A percentile compares a stretch with the other conserved stretches of the same genome.
Conservation (phyloP, 2,888 invertebrate species). For the Nomada fabriciana region DNA sequence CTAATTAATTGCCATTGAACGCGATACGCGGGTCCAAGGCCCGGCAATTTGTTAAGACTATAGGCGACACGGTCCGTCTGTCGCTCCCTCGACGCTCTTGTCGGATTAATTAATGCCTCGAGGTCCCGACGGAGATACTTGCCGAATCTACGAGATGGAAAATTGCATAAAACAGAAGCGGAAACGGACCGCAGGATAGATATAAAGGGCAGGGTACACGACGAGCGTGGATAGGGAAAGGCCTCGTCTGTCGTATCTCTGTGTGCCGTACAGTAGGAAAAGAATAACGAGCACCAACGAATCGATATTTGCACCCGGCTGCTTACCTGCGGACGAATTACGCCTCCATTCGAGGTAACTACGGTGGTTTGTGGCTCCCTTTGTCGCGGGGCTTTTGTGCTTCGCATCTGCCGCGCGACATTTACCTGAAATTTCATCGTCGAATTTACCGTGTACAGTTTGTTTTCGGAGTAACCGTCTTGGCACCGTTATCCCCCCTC, state of each 20-base stretch:
- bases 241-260: background rate
- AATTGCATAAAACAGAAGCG: conserved; percentile 52
- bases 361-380: conserved; percentile 27
- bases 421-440: conserved; percentile 40
- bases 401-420: conserved; percentile 18
- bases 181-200: conserved; percentile 33
- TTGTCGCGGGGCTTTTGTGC: conserved; percentile 32
- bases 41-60: conserved; percentile 47
- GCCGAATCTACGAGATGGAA: conserved; percentile 53
- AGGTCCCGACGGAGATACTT: conserved; percentile 34
- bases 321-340: conserved; percentile 42
- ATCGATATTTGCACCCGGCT: conserved; percentile 58
- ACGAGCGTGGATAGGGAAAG: background rate
- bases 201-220: conserved; percentile 10
- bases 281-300: conserved; percentile 54
- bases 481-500: background rate
- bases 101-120: conserved; percentile 60
- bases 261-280: background rate
- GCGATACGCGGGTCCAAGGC: conserved; percentile 14
- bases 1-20: conserved; percentile 60
- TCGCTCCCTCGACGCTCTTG: conserved; percentile 33
- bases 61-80: conserved; percentile 24
- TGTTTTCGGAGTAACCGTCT: conserved; percentile 29
- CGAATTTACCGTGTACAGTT: conserved; percentile 18
- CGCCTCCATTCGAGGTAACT: conserved; percentile 38